Evolutionary conservation across 23 tunicate genomes (phyloP), one percentile per base, ranked within the genome.

Genomic region (Trididemnum nubilum): DNA sequence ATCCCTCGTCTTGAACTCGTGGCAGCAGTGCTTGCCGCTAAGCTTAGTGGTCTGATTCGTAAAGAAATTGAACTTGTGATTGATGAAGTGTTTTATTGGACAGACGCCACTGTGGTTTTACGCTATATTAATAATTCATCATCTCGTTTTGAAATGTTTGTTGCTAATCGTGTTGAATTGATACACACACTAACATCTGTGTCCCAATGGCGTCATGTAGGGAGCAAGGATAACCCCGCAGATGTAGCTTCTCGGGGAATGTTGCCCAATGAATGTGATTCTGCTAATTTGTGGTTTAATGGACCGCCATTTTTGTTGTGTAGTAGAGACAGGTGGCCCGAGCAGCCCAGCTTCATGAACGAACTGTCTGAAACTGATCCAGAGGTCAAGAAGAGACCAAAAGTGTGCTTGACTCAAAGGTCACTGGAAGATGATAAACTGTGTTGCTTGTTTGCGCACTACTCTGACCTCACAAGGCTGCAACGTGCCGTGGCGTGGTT

Each of bases 101-200:
- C 70, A 5, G 70, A 63, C 28, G 70, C 70, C 26, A 15, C 70
- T 24, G 70, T 63, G 26, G 70, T 63, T 19, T 24, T 63, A 24
- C 70, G 70, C 7, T 63, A 63, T 23, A 22, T 63, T 22, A 19
- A 23, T 5, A 63, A 63, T 23, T 15, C 70, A 15, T 63, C 25
- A 15, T 15, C 70, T 5, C n/a, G 70, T 22, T 63, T 63, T 24
- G 28, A 22, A 7, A 63, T 25, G 70, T 63, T 63, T 63, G 70
- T 63, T 63, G n/a, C 70, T 63, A 63, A 63, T 63, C 70, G 70
- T 23, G 5, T 63, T 22, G 70, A 63, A 25, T 7, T 63, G 25
- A 5, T 63, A 25, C 70, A 63, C 26, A 63, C 70, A 7, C 26
- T 63, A 22, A 19, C 25, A 22, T 63, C 70, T 63, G 26, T 63